phyloP scores from a whole-genome alignment of 2,113 vertebrate species.

The Odobenus rosmarus region DNA sequence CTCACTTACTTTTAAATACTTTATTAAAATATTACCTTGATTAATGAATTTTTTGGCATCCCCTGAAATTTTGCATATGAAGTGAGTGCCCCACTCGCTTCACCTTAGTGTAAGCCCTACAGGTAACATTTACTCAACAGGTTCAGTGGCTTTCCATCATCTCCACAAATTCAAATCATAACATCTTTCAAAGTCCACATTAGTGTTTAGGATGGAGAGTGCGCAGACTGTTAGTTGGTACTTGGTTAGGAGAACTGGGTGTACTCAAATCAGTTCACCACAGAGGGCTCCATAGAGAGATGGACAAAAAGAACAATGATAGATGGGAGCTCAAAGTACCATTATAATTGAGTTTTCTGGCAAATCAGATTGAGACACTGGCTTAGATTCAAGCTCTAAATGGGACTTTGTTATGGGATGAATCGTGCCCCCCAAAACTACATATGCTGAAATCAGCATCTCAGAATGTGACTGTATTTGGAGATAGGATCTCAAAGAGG shows the following conservation, averaged over 20 bases:
- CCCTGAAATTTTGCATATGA: background rate
- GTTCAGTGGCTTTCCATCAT: background rate
- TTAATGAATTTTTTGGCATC: background rate
- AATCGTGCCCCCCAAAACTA: background rate
- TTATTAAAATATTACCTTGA: background rate
- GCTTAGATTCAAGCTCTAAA: background rate
- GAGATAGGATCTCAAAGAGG: background rate
- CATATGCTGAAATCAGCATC: background rate
- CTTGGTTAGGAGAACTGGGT: background rate
- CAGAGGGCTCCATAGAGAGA: background rate
- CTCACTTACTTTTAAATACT: background rate
- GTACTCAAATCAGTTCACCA: background rate
- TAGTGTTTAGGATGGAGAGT: background rate
- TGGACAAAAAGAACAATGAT: background rate
- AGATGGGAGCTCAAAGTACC: background rate
- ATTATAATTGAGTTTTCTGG: background rate
- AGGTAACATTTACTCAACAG: no score
- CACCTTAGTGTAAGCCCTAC: accelerated
- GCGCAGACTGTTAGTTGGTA: background rate
- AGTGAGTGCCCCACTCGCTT: background rate
- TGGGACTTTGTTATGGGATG: background rate
- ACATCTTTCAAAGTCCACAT: background rate
- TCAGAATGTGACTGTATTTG: background rate
- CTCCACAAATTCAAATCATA: background rate
- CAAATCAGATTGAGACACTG: background rate